phyloP scores from a whole-genome alignment of 1,140 invertebrate genomes.

The Vanessa tameamea region DNA sequence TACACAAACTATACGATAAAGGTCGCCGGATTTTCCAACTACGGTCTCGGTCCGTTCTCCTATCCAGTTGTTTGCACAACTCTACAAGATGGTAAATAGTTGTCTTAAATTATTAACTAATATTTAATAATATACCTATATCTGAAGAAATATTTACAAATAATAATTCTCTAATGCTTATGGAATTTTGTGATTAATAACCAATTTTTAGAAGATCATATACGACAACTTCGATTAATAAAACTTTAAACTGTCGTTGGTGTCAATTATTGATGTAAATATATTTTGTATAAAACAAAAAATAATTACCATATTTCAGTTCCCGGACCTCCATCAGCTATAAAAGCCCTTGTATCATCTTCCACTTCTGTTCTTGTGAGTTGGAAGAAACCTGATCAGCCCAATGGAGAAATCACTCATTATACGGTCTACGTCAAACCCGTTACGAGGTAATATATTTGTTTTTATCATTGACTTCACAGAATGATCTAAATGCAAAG shows the following conservation, averaged over 20 bases:
- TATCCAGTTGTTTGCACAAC: constrained; percentile 89
- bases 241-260: no score
- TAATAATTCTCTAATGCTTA: no score
- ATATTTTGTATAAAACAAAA: not conserved
- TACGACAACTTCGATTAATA: no score
- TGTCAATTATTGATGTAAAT: not conserved
- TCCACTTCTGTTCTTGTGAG: constrained; percentile 90
- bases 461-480: not conserved
- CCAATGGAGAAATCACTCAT: constrained; percentile 90
- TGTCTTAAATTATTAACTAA: not conserved
- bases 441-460: constrained; percentile 63
- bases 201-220: no score
- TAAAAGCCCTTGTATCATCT: constrained; percentile 91
- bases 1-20: constrained; percentile 92
- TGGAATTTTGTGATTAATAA: no score
- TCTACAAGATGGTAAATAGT: constrained; percentile 86
- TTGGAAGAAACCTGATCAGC: constrained; percentile 90
- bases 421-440: constrained; percentile 89
- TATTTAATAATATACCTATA: not conserved
- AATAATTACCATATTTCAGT: constrained; percentile 78
- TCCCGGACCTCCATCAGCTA: constrained; percentile 88
- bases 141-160: no score
- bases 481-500: no score
- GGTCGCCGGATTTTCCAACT: constrained; percentile 90
- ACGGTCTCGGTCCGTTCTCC: constrained; percentile 90